Conservation (phyloP, 2,113 vertebrate species). For the Rhombomys opimus region DNA sequence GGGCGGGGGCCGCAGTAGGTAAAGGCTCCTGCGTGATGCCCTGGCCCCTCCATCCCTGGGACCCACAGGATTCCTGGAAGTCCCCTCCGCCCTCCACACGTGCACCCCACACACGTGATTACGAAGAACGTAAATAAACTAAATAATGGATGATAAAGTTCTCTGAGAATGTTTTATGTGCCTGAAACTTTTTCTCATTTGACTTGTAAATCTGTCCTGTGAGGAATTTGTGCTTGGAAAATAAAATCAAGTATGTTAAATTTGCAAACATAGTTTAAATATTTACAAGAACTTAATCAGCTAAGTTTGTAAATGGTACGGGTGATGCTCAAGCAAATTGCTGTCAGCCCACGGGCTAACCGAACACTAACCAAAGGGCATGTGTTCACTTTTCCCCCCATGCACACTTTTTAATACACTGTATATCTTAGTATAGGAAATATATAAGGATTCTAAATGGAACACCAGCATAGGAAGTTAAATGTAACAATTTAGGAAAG, state of each 20-base stretch:
- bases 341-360: slow-evolving; percentile 55
- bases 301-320: slow-evolving; percentile 69
- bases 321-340: slow-evolving; percentile 60
- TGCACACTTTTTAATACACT: slow-evolving; percentile 42
- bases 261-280: slow-evolving; percentile 72
- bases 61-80: background rate
- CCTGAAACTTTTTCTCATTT: slow-evolving; percentile 66
- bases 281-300: slow-evolving; percentile 76
- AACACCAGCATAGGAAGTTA: slow-evolving; percentile 46
- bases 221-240: slow-evolving; percentile 61
- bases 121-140: background rate
- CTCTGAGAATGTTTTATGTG: slow-evolving; percentile 50
- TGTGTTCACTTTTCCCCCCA: background rate
- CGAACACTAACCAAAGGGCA: slow-evolving; percentile 62
- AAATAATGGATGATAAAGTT: background rate
- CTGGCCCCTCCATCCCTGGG: background rate
- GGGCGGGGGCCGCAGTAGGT: background rate
- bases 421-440: background rate
- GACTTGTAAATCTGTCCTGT: slow-evolving; percentile 72
- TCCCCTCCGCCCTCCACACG: background rate
- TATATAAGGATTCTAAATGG: slow-evolving; percentile 40
- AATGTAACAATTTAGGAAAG: slow-evolving; percentile 4
- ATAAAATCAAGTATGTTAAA: slow-evolving; percentile 70
- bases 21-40: background rate
- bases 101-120: background rate